Evolutionary conservation across 2,888 invertebrate genomes (phyloP), one percentile per base, ranked within the genome.

Genomic region (Tiliacea aurago): DNA sequence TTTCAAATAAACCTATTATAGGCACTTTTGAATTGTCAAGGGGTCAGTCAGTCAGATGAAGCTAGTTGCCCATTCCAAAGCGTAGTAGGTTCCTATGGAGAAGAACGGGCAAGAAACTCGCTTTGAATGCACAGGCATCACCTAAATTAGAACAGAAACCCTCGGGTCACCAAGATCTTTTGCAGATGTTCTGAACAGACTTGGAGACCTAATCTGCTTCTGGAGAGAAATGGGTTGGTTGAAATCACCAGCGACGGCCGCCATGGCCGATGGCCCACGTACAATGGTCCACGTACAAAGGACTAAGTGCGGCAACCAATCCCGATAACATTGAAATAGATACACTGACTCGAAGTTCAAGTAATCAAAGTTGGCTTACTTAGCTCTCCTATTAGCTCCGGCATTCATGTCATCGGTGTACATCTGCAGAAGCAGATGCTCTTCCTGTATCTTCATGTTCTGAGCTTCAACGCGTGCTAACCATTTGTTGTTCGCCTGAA

Each of bases 401-500:
- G 95, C 94, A 0, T 86, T 65, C 95, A 95, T 95, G 59, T 96
- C 95, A 47, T 95, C 96, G 0, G 92, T 86, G 83, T 96, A 96
- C 18, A 96, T 64, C 83, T 93, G 94, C 10, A 96, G 88, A 1
- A 96, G 92, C 0, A 94, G 53, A 5, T 91, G 89, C 73, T 96
- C 94, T 83, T 95, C 93, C 78, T 93, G 93, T 59, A 96, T 92
- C 86, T 96, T 96, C 63, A 86, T 88, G 64, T 95, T 95, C 79
- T 96, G 96, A 0, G 92, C 91, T 2, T 92, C 83, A 1, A 96
- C 93, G 15, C 96, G 92, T 0, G 89, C 90, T n/a, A 76, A 70
- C 96, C 96, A 96, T 90, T 95, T 95, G 43, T 84, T 89, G 73
- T 94, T 93, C 2, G 95, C 95, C 96, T 96, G 18, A n/a, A 78